These are phyloP conservation scores for Popillia japonica DNA, from an alignment of 1,140 invertebrate species.

Conservation along the genomic window DNA sequence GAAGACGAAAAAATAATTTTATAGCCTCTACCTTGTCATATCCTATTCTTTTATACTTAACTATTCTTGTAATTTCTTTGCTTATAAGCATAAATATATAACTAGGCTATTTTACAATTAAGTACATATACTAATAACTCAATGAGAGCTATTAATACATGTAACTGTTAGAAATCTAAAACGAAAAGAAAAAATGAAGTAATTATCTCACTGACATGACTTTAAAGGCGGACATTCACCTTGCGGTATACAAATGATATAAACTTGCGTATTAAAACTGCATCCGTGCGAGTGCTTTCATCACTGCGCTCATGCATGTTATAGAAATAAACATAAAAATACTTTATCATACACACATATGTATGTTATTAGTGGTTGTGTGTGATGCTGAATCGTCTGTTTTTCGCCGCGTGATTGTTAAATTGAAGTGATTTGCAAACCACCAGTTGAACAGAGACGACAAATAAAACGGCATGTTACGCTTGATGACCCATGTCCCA, in stretches of 20 bases:
- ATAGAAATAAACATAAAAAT: background rate
- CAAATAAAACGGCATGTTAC: conserved; percentile 28
- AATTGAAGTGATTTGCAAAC: background rate
- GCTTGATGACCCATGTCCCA: conserved; percentile 33
- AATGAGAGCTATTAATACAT: background rate
- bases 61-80: no score
- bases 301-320: background rate
- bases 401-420: conserved; percentile 22
- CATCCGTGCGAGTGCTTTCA: background rate
- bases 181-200: background rate
- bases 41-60: no score
- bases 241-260: background rate
- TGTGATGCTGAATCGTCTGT: background rate
- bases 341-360: background rate
- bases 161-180: background rate
- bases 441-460: background rate
- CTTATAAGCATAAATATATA: no score
- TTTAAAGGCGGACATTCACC: background rate
- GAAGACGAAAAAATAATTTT: no score
- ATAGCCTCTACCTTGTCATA: no score
- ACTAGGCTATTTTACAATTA: no score
- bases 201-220: background rate
- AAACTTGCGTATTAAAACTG: background rate
- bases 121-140: no score
- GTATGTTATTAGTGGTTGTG: conserved; percentile 3